Evolutionary conservation across 1,140 invertebrate species (phyloP), one percentile per base, ranked within the genome.

Genomic region (Berghia stephanieae): DNA sequence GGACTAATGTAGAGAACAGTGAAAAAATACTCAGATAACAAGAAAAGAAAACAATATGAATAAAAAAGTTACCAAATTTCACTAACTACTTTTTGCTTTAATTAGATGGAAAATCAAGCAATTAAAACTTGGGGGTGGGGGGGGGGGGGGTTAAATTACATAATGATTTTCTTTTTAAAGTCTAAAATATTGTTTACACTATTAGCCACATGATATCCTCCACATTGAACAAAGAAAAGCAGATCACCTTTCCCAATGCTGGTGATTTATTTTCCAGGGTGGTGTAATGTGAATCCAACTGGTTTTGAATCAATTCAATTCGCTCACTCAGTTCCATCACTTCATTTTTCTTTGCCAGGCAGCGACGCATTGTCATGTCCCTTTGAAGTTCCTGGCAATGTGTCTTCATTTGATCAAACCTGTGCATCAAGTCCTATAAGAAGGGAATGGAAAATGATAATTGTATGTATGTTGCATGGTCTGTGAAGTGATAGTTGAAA

Each of bases 331-430:
- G 66, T 1, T 78, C 70, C 1, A 75, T 18, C 21, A 86, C 69
- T 1, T 79, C 77, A 13, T 80, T 76, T 24, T 78, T 79, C 34
- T 81, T 81, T 18, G 83, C 78, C 74, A 86, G 60, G 66, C 84
- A 85, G n/a, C 85, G 80, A 8, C 85, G 80, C 42, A 86, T 79
- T 13, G 84, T 85, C n/a, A 86, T 46, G 60, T 86, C 85, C 69
- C 85, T 68, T 46, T 86, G 85, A n/a, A 85, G 66, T 69, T 86
- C 85, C 38, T 86, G 85, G 27, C 83, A 82, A 10, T 74, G 55
- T 3, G 68, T 79, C 68, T 86, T 86, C 78, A 86, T 66, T 38
- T 83, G 82, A 42, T 86, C 85, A 16, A 84, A 81, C 36, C 77
- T 81, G 34, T 83, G 82, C 34, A 81, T 57, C 34, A 83, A 24